These are phyloP conservation scores for Tiliacea citrago DNA, from an alignment of 2,888 invertebrate species.

Conservation along the genomic window DNA sequence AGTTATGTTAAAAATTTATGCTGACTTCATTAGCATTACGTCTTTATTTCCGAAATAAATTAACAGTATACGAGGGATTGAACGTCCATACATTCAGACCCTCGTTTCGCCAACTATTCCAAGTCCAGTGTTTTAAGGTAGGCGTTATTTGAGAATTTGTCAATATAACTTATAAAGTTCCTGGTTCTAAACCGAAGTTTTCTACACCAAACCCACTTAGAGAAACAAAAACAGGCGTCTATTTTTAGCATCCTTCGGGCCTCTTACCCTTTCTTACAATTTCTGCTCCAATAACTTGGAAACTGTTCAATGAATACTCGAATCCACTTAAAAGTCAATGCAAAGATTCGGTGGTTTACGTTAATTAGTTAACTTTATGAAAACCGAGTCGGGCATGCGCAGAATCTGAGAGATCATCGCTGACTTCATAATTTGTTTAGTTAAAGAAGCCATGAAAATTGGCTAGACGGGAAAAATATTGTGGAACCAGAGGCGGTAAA, in stretches of 20 bases:
- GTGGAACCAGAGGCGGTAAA: slow-evolving; percentile 12
- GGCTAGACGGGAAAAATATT: slow-evolving; percentile 35
- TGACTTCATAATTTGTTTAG: slow-evolving; percentile 51
- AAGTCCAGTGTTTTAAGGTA: too few species aligned
- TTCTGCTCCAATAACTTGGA: slow-evolving; percentile 30
- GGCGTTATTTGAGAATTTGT: not conserved
- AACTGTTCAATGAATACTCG: slow-evolving; percentile 51
- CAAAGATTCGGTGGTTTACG: slow-evolving; percentile 46
- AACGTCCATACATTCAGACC: too few species aligned
- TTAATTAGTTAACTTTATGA: slow-evolving; percentile 54
- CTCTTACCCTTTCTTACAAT: slow-evolving; percentile 6
- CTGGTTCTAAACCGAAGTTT: not conserved
- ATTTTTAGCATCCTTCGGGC: not conserved
- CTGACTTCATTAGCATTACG: too few species aligned
- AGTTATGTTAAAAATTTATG: too few species aligned
- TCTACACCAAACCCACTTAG: not conserved
- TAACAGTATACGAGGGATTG: too few species aligned
- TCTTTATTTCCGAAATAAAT: too few species aligned
- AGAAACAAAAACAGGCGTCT: not conserved
- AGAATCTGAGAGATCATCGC: slow-evolving; percentile 26
- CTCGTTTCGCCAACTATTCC: too few species aligned
- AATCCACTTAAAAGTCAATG: slow-evolving; percentile 56
- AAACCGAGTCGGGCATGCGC: slow-evolving; percentile 35
- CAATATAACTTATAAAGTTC: not conserved
- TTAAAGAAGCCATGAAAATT: slow-evolving; percentile 41